These are phyloP conservation scores for Odontomachus brunneus DNA, from an alignment of 1,140 invertebrate species.

Conservation along the genomic window DNA sequence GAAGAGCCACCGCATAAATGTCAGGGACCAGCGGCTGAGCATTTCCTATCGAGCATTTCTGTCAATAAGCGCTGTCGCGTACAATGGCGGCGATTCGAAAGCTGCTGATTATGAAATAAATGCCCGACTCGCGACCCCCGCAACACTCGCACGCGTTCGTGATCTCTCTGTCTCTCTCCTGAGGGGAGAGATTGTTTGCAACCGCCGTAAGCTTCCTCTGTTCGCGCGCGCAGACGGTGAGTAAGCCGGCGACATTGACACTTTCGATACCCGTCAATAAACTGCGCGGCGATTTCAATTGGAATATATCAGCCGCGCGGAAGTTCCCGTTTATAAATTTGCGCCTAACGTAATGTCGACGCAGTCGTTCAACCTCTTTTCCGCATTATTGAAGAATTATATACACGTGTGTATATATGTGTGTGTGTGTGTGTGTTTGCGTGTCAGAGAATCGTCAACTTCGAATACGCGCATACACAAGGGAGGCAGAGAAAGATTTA, in stretches of 20 bases:
- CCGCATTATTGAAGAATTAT: not conserved
- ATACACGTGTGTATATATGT: not conserved
- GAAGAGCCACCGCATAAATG: slow-evolving; percentile 79
- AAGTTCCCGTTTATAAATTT: slow-evolving; percentile 36
- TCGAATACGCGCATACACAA: too few species aligned
- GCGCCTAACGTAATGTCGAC: not conserved
- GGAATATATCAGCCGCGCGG: slow-evolving; percentile 21
- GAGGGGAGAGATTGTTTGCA: not conserved
- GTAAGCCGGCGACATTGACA: slow-evolving; percentile 60
- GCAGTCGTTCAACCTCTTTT: not conserved
- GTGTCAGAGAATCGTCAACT: not conserved
- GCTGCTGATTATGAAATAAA: slow-evolving; percentile 83
- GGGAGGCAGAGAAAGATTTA: not conserved
- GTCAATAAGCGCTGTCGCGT: slow-evolving; percentile 80
- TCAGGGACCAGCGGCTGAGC: slow-evolving; percentile 81
- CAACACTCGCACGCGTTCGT: slow-evolving; percentile 19
- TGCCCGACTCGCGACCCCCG: slow-evolving; percentile 68
- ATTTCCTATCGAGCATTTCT: slow-evolving; percentile 83
- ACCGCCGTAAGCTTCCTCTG: slow-evolving; percentile 50
- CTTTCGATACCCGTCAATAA: slow-evolving; percentile 70
- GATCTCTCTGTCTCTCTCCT: slow-evolving; percentile 39
- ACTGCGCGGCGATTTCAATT: slow-evolving; percentile 49
- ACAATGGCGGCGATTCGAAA: slow-evolving; percentile 81
- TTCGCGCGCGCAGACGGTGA: slow-evolving; percentile 52
- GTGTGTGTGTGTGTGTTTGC: too few species aligned